Percentiles rank a stretch among this genome's conserved stretches.
Evolutionary conservation across 2,113 vertebrate species (phyloP).

Genomic region (Microcebus murinus): DNA sequence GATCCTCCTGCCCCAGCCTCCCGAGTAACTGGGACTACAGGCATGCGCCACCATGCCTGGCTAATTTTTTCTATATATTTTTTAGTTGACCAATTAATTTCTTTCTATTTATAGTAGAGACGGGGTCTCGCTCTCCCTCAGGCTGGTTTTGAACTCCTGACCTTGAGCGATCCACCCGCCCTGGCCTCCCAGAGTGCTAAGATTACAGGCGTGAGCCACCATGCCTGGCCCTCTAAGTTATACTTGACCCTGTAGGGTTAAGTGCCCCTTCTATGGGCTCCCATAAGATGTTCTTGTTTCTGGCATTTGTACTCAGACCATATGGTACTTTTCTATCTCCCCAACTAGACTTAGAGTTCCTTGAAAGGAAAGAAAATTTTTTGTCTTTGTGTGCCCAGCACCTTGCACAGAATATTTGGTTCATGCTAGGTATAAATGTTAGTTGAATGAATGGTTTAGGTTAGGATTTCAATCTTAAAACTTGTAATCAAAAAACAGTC

Average conservation of each 20-base stretch:
- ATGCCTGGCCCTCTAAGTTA: not conserved
- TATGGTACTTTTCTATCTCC: not conserved
- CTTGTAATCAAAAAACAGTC: not conserved
- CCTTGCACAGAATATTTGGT: not conserved
- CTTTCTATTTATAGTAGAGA: too few relatives aligned
- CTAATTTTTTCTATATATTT: too few relatives aligned
- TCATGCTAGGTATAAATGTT: not conserved
- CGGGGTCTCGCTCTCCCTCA: too few relatives aligned
- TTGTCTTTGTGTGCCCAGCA: not conserved
- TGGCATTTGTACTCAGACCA: not conserved
- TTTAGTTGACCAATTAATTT: too few relatives aligned
- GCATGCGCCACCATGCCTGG: too few relatives aligned
- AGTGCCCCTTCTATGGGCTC: not conserved
- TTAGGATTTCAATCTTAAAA: constrained; percentile 26
- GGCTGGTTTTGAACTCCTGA: too few relatives aligned
- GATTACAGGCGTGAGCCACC: too few relatives aligned
- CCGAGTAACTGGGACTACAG: too few relatives aligned
- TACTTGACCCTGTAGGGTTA: not conserved
- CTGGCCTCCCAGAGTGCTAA: too few relatives aligned
- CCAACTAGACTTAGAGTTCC: not conserved
- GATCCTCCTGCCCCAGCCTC: too few relatives aligned
- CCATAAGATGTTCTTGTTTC: not conserved
- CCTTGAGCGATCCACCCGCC: too few relatives aligned
- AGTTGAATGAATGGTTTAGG: not conserved
- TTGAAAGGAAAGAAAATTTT: not conserved